Base-by-base conservation (phyloP, 2,888 invertebrate genomes). In the Acleris literana region DNA sequence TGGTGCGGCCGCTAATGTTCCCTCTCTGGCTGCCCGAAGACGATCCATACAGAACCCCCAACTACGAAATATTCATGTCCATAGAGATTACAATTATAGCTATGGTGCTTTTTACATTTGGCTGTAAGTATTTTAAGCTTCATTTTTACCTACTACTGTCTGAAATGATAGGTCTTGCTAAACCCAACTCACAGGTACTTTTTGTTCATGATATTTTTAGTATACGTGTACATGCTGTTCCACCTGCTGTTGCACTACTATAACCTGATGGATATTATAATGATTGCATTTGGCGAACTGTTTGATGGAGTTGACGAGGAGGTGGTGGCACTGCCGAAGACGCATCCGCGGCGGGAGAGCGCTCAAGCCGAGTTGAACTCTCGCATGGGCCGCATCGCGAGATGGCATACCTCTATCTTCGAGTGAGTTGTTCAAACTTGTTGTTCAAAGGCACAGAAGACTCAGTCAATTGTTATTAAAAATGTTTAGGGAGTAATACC, bases 21-120 rank as follows among this genome's bases (percentile, higher is more conserved):
- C 86, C 88, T 0, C 68, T 87, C 69, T 88, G 88, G 88, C 72
- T 90, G 1, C 88, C 89, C 0, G 25, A 79, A 11, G 86, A 86
- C 44, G 88, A 88, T 60, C 81, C 86, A 0, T 83, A 86, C 68
- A 75, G 82, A 25, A 81, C 87, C 9, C 90, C 90, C 0, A 84
- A 83, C 63, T 90, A 88, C 65, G 90, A 90, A 79, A 44, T 85
- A 3, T 84, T 89, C 48, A 56, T 88, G 13, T 2, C 71, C 13
- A 0, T 81, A 0, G 60, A 87, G 58, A 64, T 76, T 4, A 18
- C 69, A 11, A 43, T 78, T 39, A 66, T 69, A 54, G 25, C 79
- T n/a, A 69, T 78, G 39, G 74, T 82, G 54, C 52, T 79, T 16
- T 76, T 80, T 61, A 75, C 75, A 1, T 88, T 86, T 73, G 73